These are phyloP conservation scores for Planococcus citri DNA, from an alignment of 1,140 invertebrate genomes.

Conservation along the genomic window DNA sequence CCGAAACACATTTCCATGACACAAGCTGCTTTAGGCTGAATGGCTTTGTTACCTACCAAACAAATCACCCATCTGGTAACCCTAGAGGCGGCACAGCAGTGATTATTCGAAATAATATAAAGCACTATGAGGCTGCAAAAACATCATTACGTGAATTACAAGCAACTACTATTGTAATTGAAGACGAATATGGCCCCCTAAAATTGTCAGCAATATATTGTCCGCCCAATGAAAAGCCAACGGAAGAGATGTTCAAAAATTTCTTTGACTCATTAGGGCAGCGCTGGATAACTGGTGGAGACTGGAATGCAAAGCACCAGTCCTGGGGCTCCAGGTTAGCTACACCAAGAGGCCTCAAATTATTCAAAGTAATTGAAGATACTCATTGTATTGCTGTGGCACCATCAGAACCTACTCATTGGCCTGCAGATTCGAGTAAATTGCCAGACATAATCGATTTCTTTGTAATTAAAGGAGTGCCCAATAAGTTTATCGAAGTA, in stretches of 20 bases:
- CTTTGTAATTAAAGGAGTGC: conserved; percentile 16
- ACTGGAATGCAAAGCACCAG: not conserved
- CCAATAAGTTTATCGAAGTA: not conserved
- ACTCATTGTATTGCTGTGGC: not conserved
- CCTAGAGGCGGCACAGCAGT: conserved; percentile 8
- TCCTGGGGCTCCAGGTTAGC: conserved; percentile 6
- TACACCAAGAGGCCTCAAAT: not conserved
- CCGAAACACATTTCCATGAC: conserved; percentile 26
- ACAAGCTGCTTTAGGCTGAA: conserved; percentile 24
- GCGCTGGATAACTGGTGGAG: not conserved
- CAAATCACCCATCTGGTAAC: conserved; percentile 5
- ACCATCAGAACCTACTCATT: conserved; percentile 9
- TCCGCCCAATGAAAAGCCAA: conserved; percentile 13
- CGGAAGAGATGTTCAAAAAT: not conserved
- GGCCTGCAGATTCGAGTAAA: conserved; percentile 13
- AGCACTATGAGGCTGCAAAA: not conserved
- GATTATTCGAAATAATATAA: not conserved
- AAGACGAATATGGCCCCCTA: not conserved
- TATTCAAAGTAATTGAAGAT: not conserved
- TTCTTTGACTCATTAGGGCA: conserved; percentile 1
- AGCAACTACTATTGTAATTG: conserved; percentile 22
- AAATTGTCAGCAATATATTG: conserved; percentile 17
- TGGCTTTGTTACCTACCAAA: not conserved
- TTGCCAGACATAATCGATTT: conserved; percentile 17
- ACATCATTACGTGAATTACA: not conserved